Evolutionary conservation across 2,888 invertebrate species (phyloP).

Genomic region (Cheilosia scutellata): DNA sequence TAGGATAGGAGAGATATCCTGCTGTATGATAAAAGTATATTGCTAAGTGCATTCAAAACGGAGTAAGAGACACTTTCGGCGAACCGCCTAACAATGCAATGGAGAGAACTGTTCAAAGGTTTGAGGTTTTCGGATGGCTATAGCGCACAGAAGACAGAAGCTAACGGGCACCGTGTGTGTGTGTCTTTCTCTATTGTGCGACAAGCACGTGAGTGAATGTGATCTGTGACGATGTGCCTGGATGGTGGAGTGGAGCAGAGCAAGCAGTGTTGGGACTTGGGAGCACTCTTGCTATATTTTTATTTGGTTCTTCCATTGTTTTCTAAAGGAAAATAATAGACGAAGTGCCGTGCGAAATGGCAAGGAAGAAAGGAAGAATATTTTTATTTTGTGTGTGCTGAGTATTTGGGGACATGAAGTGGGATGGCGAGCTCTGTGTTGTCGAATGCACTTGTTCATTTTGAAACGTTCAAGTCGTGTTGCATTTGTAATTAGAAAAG

Average conservation of each 20-base stretch:
- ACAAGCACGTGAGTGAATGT: conserved; percentile 9
- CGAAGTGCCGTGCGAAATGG: neutral
- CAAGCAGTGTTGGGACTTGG: no score
- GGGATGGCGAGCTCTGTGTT: conserved; percentile 6
- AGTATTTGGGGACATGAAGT: conserved; percentile 15
- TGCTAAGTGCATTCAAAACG: conserved; percentile 70
- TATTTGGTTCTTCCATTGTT: conserved; percentile 3
- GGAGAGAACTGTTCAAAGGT: conserved; percentile 60
- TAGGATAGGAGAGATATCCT: conserved; percentile 28
- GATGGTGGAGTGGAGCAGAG: no score
- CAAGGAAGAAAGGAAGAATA: neutral
- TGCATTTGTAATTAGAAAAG: conserved; percentile 30
- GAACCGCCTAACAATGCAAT: conserved; percentile 73
- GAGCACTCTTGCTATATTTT: conserved; percentile 1
- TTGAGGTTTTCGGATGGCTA: conserved; percentile 1
- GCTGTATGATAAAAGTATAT: conserved; percentile 63
- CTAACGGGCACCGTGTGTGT: no score
- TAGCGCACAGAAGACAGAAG: no score
- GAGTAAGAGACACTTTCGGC: conserved; percentile 73
- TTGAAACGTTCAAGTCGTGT: conserved; percentile 24
- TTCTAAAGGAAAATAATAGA: conserved; percentile 27
- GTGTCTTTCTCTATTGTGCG: neutral
- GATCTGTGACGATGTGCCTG: conserved; percentile 30
- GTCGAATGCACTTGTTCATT: conserved; percentile 28
- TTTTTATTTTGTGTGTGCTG: neutral